These are phyloP conservation scores for Cotesia typhae DNA, from an alignment of 1,140 invertebrate genomes.

Conservation along the genomic window DNA sequence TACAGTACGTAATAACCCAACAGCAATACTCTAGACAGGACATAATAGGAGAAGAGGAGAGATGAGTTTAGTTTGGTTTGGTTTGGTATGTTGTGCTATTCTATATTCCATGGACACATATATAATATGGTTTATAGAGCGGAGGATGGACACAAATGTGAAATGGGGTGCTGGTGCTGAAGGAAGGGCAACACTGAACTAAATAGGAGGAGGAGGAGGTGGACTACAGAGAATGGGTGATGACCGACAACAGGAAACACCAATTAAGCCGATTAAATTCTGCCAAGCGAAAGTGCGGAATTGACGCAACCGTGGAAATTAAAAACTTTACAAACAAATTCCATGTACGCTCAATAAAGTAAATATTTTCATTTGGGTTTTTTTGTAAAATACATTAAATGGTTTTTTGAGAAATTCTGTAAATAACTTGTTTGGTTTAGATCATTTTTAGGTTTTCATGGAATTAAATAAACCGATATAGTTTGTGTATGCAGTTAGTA, in stretches of 20 bases:
- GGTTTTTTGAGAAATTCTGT: neutral
- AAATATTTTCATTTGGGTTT: neutral
- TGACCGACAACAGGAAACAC: conserved; percentile 57
- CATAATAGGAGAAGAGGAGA: neutral
- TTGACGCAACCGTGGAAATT: conserved; percentile 55
- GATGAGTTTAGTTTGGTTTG: neutral
- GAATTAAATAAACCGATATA: too few species aligned
- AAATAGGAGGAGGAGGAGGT: neutral
- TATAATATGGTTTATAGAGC: neutral
- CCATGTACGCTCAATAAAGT: conserved; percentile 17
- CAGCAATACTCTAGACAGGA: neutral
- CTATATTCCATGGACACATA: too few species aligned
- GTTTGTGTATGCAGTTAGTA: too few species aligned
- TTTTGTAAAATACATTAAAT: neutral
- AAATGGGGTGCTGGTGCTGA: neutral
- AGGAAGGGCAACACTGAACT: neutral
- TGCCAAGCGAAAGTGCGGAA: conserved; percentile 55
- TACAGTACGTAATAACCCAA: neutral
- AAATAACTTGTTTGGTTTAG: too few species aligned
- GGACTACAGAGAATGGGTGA: conserved; percentile 22
- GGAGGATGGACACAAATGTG: conserved; percentile 3
- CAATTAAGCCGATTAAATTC: conserved; percentile 62
- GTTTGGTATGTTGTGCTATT: too few species aligned
- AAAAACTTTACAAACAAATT: conserved; percentile 42
- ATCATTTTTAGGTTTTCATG: neutral